These are phyloP conservation scores for Bufo gargarizans DNA, from an alignment of 2,113 vertebrate genomes.

Conservation along the genomic window DNA sequence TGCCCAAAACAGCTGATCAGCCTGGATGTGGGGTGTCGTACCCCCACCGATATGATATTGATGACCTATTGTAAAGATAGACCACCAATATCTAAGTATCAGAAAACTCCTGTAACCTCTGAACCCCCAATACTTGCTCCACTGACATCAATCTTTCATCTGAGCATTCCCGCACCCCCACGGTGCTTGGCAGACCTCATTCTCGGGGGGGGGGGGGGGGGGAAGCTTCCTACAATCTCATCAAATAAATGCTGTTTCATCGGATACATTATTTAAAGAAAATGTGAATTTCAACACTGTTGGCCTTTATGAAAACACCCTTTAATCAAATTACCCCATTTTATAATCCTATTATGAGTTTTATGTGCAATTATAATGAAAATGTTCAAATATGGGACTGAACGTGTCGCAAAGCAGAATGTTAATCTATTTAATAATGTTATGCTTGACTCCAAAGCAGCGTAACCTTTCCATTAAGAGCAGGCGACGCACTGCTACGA, in stretches of 20 bases:
- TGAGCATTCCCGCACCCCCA: too few species aligned
- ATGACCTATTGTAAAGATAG: too few species aligned
- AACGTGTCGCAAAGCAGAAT: slow-evolving; percentile 40
- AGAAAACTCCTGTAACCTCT: not conserved
- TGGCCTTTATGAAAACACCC: slow-evolving; percentile 50
- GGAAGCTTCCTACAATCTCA: not conserved
- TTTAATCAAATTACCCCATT: slow-evolving; percentile 52
- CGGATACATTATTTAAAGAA: slow-evolving; percentile 41
- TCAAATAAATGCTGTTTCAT: slow-evolving; percentile 25
- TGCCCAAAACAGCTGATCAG: too few species aligned
- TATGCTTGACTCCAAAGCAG: slow-evolving; percentile 43
- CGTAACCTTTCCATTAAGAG: slow-evolving; percentile 37
- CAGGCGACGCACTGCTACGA: not conserved
- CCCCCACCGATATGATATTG: too few species aligned
- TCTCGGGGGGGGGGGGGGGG: not conserved
- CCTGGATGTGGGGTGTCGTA: too few species aligned
- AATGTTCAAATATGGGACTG: slow-evolving; percentile 44
- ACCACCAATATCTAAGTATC: too few species aligned
- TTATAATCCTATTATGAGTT: slow-evolving; percentile 57
- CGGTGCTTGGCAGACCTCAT: not conserved
- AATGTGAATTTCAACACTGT: slow-evolving; percentile 36
- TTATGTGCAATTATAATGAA: slow-evolving; percentile 53
- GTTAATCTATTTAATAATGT: slow-evolving; percentile 54
- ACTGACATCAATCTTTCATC: not conserved
- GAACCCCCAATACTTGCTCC: not conserved